These are phyloP conservation scores for Lepidurus couesii DNA, from an alignment of 1,140 invertebrate genomes.

Conservation along the genomic window DNA sequence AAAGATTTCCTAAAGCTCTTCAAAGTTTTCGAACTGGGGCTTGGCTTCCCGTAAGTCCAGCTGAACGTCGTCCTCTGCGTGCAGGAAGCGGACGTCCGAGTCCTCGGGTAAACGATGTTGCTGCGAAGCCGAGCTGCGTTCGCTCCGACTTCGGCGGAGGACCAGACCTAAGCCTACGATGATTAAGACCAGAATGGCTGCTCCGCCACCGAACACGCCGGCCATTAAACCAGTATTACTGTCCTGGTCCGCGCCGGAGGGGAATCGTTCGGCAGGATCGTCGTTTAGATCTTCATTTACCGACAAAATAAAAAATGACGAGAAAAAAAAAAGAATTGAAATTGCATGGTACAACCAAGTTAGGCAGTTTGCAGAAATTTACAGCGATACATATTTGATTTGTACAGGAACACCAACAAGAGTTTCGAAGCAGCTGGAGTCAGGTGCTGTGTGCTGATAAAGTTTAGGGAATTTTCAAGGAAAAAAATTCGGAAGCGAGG, in stretches of 20 bases:
- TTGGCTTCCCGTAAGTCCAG: slow-evolving; percentile 32
- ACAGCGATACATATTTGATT: background rate
- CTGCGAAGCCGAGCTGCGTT: slow-evolving; percentile 16
- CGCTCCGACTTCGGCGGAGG: slow-evolving; percentile 12
- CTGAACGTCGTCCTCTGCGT: slow-evolving; percentile 35
- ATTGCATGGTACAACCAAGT: background rate
- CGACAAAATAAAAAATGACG: background rate
- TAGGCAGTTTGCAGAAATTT: background rate
- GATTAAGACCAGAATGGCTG: slow-evolving; percentile 23
- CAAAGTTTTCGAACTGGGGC: slow-evolving; percentile 31
- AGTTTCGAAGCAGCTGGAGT: background rate
- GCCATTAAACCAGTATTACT: slow-evolving; percentile 5
- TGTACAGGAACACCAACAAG: background rate
- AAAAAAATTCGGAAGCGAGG: background rate
- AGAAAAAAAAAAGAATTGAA: background rate
- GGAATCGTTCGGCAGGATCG: background rate
- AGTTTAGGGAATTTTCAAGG: background rate
- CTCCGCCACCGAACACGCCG: background rate
- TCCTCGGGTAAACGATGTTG: slow-evolving; percentile 37
- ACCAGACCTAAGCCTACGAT: background rate
- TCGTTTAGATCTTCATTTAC: background rate
- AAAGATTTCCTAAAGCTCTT: slow-evolving; percentile 22
- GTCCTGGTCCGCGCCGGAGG: background rate
- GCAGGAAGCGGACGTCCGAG: slow-evolving; percentile 37
- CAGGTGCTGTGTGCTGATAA: background rate